Evolutionary conservation across 2,888 invertebrate genomes (phyloP), one percentile per base, ranked within the genome.

Genomic region (Cinara cedri): DNA sequence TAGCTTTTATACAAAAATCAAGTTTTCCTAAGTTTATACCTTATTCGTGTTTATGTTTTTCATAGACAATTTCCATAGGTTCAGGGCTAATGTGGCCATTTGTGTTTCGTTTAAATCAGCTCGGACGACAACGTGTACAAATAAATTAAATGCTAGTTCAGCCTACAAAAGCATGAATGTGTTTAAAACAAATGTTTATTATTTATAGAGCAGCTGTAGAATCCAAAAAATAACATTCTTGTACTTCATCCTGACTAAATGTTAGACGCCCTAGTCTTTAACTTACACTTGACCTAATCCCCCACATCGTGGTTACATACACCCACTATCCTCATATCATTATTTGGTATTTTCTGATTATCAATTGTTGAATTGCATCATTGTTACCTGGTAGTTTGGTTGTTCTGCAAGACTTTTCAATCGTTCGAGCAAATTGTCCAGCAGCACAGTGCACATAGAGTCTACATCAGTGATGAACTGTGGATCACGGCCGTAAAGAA

Each of bases 401-500:
- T 91, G 90, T 80, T 90, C 89, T 0, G 93, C 92, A 11, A 95
- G 87, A 44, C 89, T 87, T 85, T 91, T 92, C 34, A 95, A 86
- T 82, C 91, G 89, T 1, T 88, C 87, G 8, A 95, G 86, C 81
- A 96, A 87, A 86, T 95, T 92, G 83, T 93, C 92, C 54, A 96
- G 88, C 75, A 96, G 88, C 82, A 92, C 90, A 0, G 90, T 89
- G 82, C 92, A 91, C 85, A 94, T 90, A 84, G 90, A 90, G 84
- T 94, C 91, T 1, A 97, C 88, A 86, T 94, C 94, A 3, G 88
- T 87, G 71, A 96, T 87, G 85, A 95, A 97, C 86, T 95, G 94
- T 16, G 91, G 89, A 87, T 97, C 96, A 14, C 92, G 91, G 10
- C 97, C 97, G 85, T 97, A 98, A 57, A 98, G 87, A 81, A 92